phyloP scores from a whole-genome alignment of 1,140 invertebrate species.

The Brachionus rubens region DNA sequence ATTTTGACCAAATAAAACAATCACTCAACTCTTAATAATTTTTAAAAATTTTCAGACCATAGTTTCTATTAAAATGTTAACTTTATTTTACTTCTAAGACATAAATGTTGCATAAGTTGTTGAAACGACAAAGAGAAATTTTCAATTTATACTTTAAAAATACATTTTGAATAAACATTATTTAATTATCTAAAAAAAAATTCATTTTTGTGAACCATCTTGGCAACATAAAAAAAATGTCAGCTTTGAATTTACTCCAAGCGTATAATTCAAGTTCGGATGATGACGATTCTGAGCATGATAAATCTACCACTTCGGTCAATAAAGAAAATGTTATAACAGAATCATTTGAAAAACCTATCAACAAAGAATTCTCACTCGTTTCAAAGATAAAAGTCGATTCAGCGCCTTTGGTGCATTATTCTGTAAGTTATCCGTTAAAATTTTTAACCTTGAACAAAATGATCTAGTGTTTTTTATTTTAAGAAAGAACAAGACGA shows the following conservation, averaged over 20 bases:
- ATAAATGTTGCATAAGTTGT: too few species aligned
- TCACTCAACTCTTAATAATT: too few species aligned
- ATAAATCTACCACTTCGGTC: background rate
- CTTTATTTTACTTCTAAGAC: too few species aligned
- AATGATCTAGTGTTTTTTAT: background rate
- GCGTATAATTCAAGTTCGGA: constrained; percentile 5
- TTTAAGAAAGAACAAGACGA: constrained; percentile 26
- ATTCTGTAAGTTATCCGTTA: background rate
- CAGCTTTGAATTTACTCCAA: background rate
- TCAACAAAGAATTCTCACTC: background rate
- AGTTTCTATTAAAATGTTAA: too few species aligned
- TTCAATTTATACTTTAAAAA: too few species aligned
- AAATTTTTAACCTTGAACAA: background rate
- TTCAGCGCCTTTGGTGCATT: constrained; percentile 17
- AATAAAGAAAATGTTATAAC: background rate
- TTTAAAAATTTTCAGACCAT: too few species aligned
- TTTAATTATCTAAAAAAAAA: too few species aligned
- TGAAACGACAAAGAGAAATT: too few species aligned
- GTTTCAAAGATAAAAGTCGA: constrained; percentile 3
- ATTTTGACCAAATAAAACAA: too few species aligned
- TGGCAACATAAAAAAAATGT: too few species aligned
- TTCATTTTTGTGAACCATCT: too few species aligned
- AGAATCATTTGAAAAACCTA: background rate
- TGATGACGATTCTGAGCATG: background rate
- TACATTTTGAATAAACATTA: too few species aligned